A percentile compares a stretch with the other conserved stretches of the same genome.
These are phyloP conservation scores for Temnopleurus reevesii DNA, from an alignment of 53 echinoderm and acorn worm species.

Conservation along the genomic window DNA sequence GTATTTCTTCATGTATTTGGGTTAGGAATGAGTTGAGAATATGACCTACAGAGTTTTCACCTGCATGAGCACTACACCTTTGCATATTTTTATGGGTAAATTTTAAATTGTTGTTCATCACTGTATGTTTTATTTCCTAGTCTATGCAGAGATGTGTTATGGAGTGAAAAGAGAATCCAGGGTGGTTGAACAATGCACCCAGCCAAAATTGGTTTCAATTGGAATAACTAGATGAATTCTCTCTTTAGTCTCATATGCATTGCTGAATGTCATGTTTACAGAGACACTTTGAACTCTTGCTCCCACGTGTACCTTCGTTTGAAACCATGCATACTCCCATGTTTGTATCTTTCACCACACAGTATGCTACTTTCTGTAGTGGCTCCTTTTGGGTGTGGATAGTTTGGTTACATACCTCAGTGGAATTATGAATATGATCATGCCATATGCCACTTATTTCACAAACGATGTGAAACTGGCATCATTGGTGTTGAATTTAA, in stretches of 20 bases:
- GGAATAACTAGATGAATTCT: neutral
- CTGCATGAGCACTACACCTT: too few relatives aligned
- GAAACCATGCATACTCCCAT: neutral
- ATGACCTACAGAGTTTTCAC: too few relatives aligned
- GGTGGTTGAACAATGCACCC: neutral
- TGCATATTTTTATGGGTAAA: too few relatives aligned
- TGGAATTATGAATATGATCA: neutral
- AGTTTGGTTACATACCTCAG: neutral
- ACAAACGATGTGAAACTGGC: too few relatives aligned
- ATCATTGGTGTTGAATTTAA: too few relatives aligned
- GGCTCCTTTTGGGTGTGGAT: neutral
- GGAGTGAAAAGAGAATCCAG: neutral
- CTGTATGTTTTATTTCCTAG: too few relatives aligned
- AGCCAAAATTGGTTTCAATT: neutral
- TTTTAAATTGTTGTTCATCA: too few relatives aligned
- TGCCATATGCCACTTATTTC: too few relatives aligned
- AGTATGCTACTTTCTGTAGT: neutral
- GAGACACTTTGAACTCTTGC: constrained; percentile 34
- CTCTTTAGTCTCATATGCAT: constrained; percentile 8
- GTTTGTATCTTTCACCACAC: neutral
- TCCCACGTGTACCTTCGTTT: neutral
- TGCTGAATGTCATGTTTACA: constrained; percentile 28
- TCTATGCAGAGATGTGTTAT: too few relatives aligned
- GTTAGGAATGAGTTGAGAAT: too few relatives aligned
- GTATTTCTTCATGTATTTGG: too few relatives aligned